Conservation (phyloP, 1,140 invertebrate species). For the Forficula auricularia region DNA sequence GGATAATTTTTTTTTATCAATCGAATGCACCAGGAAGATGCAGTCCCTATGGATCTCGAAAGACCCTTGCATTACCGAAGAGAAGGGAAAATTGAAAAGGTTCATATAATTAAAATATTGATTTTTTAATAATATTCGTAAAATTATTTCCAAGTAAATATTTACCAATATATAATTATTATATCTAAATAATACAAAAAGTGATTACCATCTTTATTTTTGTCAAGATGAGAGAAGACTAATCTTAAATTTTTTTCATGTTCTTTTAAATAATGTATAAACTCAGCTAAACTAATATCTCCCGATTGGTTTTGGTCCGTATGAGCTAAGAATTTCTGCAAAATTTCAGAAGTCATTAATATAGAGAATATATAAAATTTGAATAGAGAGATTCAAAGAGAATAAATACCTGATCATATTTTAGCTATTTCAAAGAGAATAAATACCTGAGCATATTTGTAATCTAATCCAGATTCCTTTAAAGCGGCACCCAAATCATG, state of each 20-base stretch:
- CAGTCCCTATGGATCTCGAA: too few relatives aligned
- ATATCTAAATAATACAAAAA: too few relatives aligned
- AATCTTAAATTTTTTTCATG: slow-evolving; percentile 81
- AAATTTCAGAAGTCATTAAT: slow-evolving; percentile 12
- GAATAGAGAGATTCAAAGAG: not conserved
- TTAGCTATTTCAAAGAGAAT: too few relatives aligned
- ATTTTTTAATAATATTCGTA: not conserved
- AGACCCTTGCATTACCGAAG: too few relatives aligned
- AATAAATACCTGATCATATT: too few relatives aligned
- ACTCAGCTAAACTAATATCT: slow-evolving; percentile 76
- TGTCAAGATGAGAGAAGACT: slow-evolving; percentile 78
- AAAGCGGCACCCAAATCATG: slow-evolving; percentile 73
- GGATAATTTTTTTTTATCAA: too few relatives aligned
- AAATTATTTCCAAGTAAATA: not conserved
- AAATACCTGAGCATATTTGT: slow-evolving; percentile 73
- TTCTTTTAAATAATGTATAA: slow-evolving; percentile 80
- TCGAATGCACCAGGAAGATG: too few relatives aligned
- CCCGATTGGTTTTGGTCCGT: slow-evolving; percentile 72
- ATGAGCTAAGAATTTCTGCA: slow-evolving; percentile 70
- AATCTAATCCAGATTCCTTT: slow-evolving; percentile 64
- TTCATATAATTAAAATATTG: not conserved
- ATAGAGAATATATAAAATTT: too few relatives aligned
- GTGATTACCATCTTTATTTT: slow-evolving; percentile 74
- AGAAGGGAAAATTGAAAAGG: too few relatives aligned
- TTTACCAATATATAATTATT: slow-evolving; percentile 11